Base-by-base conservation (phyloP, 2,888 invertebrate species). In the Exocentrus adspersus region DNA sequence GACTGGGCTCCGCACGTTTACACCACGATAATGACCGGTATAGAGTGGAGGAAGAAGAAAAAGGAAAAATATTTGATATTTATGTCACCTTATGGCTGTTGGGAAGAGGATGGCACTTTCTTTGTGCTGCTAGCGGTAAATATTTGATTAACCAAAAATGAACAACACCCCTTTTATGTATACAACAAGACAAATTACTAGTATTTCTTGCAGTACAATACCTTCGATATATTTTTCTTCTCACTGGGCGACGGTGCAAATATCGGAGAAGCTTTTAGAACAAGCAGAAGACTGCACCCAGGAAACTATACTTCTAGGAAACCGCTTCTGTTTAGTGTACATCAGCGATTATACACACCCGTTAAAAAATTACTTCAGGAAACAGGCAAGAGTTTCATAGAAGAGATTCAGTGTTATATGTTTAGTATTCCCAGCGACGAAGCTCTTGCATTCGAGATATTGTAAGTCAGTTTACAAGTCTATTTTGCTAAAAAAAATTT, bases 171-270 rank as follows among this genome's bases (percentile, higher is more conserved):
- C 24, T 24, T 24, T n/a, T 2, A 2, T 37, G 10, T 37, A 37
- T 2, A 37, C n/a, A n/a, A n/a, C n/a, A n/a, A n/a, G n/a, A n/a
- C n/a, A n/a, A n/a, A n/a, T n/a, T n/a, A n/a, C n/a, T n/a, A n/a
- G n/a, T n/a, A n/a, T n/a, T 14, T 12, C 24, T 52, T 53, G 41
- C 24, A 53, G 53, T 41, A 41, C 21, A 7, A 53, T 10, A 14
- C 14, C 10, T 41, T 42, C 21, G 68, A 74, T 53, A 37, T 76
- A 20, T 66, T 76, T 62, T 43, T 75, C 19, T 81, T 78, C 63
- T 75, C 80, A 7, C 65, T 77, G 20, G 72, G 79, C 17, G 69
- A 73, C 24, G 70, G 64, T 28, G 45, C 3, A 17, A 57, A 57
- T 17, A 28, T 45, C 10, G 43, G 45, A 17, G 56, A 57, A n/a